phyloP scores from a whole-genome alignment of 2,113 vertebrate genomes.

The Nyctereutes procyonoides region DNA sequence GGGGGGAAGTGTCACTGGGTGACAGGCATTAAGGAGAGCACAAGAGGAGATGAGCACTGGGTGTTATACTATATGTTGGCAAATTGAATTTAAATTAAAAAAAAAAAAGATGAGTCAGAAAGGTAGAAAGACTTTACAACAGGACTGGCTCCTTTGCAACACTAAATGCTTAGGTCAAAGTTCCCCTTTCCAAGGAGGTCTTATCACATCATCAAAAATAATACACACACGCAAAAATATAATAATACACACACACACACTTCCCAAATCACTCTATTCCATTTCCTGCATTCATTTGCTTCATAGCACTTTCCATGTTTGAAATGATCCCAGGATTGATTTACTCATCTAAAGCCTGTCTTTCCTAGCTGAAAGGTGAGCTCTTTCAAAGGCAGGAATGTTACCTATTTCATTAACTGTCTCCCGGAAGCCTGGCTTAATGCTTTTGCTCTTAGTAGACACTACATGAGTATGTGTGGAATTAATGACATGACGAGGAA shows the following conservation, averaged over 20 bases:
- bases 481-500: neutral
- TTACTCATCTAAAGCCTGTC: neutral
- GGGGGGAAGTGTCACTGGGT: no score
- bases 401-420: neutral
- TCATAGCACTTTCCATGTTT: neutral
- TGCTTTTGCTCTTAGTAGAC: neutral
- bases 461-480: neutral
- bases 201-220: neutral
- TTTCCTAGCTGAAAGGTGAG: neutral
- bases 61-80: no score
- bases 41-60: no score
- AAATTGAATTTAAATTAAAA: no score
- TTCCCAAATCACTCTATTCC: neutral
- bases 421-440: neutral
- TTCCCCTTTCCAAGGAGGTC: neutral
- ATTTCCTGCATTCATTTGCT: neutral
- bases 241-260: neutral
- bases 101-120: neutral
- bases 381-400: neutral
- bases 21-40: no score
- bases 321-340: neutral
- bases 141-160: neutral
- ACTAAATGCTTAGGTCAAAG: neutral
- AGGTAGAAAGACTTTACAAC: neutral
- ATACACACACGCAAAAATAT: neutral